Evolutionary conservation across 2,797 vertebrate genomes (phyloP).

Genomic region (Onychomys torridus): DNA sequence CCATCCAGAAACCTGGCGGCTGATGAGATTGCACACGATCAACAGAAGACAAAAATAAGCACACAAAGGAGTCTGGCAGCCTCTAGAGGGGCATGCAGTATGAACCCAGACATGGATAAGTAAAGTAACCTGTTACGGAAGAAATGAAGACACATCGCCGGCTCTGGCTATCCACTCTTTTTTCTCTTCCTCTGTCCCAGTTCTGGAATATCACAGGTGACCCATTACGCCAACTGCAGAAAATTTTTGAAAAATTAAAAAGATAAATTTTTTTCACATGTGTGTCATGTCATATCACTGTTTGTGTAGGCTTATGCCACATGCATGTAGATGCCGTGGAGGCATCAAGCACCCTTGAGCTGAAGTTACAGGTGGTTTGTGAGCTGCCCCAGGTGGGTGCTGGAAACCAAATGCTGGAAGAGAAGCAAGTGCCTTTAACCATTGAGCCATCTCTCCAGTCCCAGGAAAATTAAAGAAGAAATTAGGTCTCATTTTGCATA

Average conservation of each 20-base stretch:
- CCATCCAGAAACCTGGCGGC: neutral
- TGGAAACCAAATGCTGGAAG: neutral
- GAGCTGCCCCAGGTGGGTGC: neutral
- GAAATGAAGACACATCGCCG: slow-evolving; percentile 92
- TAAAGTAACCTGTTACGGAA: slow-evolving; percentile 90
- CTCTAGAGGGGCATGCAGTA: slow-evolving; percentile 44
- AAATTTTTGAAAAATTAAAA: slow-evolving; percentile 64
- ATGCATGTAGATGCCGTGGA: neutral
- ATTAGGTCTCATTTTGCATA: slow-evolving; percentile 30
- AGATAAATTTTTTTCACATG: neutral
- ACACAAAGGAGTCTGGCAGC: slow-evolving; percentile 5
- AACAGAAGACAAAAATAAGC: slow-evolving; percentile 50
- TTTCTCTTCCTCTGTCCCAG: slow-evolving; percentile 88
- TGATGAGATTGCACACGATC: neutral
- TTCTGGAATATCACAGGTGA: slow-evolving; percentile 92
- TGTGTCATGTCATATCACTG: neutral
- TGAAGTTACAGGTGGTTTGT: neutral
- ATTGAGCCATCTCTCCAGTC: neutral
- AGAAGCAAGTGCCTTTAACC: neutral
- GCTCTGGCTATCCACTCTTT: slow-evolving; percentile 70
- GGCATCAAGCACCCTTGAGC: neutral
- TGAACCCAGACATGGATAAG: slow-evolving; percentile 48
- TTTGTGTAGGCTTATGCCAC: neutral
- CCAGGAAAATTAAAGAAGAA: neutral
- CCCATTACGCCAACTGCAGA: slow-evolving; percentile 93